Percentiles rank a stretch among this genome's conserved stretches.
These are phyloP conservation scores for Oscheius sp. DNA, from an alignment of 2,888 invertebrate species.

Conservation along the genomic window DNA sequence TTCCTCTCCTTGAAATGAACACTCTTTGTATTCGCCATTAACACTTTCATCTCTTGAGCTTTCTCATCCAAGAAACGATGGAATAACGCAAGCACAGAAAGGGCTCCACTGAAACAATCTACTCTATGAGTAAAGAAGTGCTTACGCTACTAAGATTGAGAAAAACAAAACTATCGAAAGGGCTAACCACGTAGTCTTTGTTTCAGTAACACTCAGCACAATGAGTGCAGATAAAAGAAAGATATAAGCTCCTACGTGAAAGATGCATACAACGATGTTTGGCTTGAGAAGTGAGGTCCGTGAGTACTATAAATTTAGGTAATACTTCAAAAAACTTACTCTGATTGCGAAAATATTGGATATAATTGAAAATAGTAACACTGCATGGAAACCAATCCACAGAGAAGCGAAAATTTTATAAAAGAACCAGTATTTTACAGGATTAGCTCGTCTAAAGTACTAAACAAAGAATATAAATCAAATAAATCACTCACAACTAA, in stretches of 20 bases:
- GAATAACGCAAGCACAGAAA: slow-evolving; percentile 36
- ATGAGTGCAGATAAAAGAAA: slow-evolving; percentile 32
- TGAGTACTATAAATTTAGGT: slow-evolving; percentile 25
- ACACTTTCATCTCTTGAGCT: slow-evolving; percentile 35
- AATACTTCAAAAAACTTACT: slow-evolving; percentile 26
- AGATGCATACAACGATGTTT: slow-evolving; percentile 38
- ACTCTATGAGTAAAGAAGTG: background rate
- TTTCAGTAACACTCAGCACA: slow-evolving; percentile 40
- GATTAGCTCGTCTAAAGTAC: slow-evolving; percentile 29
- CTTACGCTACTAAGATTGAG: slow-evolving; percentile 30
- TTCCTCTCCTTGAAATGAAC: slow-evolving; percentile 53
- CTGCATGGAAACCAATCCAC: slow-evolving; percentile 44
- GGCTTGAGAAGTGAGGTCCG: slow-evolving; percentile 39
- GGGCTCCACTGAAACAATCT: slow-evolving; percentile 40
- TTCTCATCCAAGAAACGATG: slow-evolving; percentile 52
- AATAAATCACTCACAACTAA: slow-evolving; percentile 38
- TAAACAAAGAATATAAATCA: background rate
- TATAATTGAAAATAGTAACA: slow-evolving; percentile 37
- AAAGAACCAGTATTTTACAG: slow-evolving; percentile 43
- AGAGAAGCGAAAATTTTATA: slow-evolving; percentile 38
- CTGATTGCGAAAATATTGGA: slow-evolving; percentile 40
- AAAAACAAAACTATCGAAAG: slow-evolving; percentile 32
- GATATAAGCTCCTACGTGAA: slow-evolving; percentile 45
- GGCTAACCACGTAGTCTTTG: slow-evolving; percentile 34
- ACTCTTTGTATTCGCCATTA: slow-evolving; percentile 48